Evolutionary conservation across 2,113 vertebrate species (phyloP).

Genomic region (Crotalus viridis): DNA sequence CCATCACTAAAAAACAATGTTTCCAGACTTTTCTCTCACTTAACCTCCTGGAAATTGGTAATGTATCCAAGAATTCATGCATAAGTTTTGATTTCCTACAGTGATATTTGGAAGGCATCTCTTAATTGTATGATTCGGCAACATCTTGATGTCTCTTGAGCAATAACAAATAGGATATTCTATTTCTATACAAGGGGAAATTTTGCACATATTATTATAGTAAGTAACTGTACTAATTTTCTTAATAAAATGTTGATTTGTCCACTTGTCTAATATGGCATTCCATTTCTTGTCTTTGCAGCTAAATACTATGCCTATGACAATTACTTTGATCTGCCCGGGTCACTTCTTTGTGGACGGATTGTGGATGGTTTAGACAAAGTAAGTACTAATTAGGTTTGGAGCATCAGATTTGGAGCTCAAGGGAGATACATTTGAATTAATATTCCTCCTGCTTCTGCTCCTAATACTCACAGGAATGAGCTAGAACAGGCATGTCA

Average conservation of each 20-base stretch:
- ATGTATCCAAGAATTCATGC: neutral
- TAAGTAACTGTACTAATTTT: neutral
- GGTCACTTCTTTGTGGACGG: slow-evolving; percentile 87
- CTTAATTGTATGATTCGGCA: neutral
- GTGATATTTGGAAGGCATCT: neutral
- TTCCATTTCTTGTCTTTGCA: slow-evolving; percentile 55
- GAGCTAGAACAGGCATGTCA: neutral
- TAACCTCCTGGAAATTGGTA: neutral
- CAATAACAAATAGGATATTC: neutral
- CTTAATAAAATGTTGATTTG: neutral
- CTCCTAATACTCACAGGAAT: neutral
- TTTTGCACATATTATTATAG: neutral
- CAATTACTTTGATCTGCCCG: slow-evolving; percentile 95
- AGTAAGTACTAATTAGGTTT: slow-evolving; percentile 73
- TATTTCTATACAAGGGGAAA: neutral
- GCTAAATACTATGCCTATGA: slow-evolving; percentile 95
- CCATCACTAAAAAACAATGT: neutral
- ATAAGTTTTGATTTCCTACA: neutral
- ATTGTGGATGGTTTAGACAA: slow-evolving; percentile 87
- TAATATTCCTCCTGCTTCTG: neutral
- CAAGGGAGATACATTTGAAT: neutral
- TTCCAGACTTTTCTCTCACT: neutral
- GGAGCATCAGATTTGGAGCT: slow-evolving; percentile 37
- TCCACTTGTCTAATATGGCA: neutral
- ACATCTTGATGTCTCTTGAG: neutral